phyloP scores from a whole-genome alignment of 2,113 vertebrate genomes.

The Seriola quinqueradiata region DNA sequence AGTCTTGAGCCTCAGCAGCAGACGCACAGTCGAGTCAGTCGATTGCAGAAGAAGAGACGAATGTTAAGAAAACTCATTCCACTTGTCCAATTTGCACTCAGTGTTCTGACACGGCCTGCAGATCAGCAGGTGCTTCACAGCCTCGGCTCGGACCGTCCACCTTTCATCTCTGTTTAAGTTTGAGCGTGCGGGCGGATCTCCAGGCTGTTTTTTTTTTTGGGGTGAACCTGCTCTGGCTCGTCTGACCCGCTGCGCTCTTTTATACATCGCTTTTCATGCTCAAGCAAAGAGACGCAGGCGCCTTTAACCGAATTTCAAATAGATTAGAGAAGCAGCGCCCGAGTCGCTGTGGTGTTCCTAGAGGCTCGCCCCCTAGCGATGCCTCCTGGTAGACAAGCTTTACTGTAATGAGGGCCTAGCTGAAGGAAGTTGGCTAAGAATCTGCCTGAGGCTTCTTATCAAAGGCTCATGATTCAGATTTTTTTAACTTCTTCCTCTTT shows the following conservation, averaged over 20 bases:
- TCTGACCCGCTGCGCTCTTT: neutral
- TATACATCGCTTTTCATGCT: neutral
- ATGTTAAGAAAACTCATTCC: neutral
- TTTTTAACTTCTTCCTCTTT: constrained; percentile 17
- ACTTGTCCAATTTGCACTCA: neutral
- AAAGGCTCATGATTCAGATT: constrained; percentile 30
- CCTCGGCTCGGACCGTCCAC: neutral
- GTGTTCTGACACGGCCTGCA: constrained; percentile 3
- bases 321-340: neutral
- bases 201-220: neutral
- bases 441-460: constrained; percentile 45
- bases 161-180: constrained; percentile 29
- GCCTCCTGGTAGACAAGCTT: constrained; percentile 29
- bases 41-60: neutral
- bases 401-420: constrained; percentile 20
- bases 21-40: neutral
- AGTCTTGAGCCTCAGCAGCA: neutral
- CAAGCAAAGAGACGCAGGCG: constrained; percentile 1
- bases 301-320: neutral
- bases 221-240: neutral
- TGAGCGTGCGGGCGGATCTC: neutral
- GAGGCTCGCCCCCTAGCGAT: constrained; percentile 48
- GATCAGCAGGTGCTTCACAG: neutral
- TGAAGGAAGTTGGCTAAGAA: constrained; percentile 26
- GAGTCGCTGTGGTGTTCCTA: neutral